Conservation (phyloP, 2,113 vertebrate species). For the Phyllostomus discolor region DNA sequence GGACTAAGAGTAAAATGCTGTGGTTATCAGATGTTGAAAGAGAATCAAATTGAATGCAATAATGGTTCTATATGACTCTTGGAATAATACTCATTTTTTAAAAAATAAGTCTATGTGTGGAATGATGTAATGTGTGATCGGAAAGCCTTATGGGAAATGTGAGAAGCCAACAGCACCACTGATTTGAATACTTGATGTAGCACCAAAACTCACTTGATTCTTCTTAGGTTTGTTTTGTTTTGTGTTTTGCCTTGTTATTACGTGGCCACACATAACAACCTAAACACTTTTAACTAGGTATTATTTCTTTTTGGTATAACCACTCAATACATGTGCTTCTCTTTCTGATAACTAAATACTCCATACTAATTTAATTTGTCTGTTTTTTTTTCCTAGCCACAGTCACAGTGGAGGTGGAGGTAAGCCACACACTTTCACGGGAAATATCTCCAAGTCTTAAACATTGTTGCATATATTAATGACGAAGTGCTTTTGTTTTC, state of each 20-base stretch:
- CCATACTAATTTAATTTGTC: conserved; percentile 45
- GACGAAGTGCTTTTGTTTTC: background rate
- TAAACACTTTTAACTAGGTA: background rate
- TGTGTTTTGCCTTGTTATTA: background rate
- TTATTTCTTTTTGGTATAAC: background rate
- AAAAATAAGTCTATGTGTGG: background rate
- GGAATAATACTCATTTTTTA: background rate
- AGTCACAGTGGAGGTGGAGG: conserved; percentile 78
- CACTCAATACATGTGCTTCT: background rate
- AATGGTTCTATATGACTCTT: background rate
- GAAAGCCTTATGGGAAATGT: conserved; percentile 16
- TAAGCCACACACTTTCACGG: conserved; percentile 67
- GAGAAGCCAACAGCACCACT: background rate
- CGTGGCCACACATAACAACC: background rate
- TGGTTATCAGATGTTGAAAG: background rate
- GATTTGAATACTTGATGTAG: background rate
- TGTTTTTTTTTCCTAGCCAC: conserved; percentile 71
- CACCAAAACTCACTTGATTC: background rate
- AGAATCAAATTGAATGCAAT: background rate
- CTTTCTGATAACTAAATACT: background rate
- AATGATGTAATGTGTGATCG: background rate
- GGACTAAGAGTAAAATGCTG: background rate
- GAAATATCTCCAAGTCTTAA: background rate
- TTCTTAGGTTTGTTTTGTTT: background rate
- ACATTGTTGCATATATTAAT: background rate